These are phyloP conservation scores for Nowickia ferox DNA, from an alignment of 2,888 invertebrate genomes.

Conservation along the genomic window DNA sequence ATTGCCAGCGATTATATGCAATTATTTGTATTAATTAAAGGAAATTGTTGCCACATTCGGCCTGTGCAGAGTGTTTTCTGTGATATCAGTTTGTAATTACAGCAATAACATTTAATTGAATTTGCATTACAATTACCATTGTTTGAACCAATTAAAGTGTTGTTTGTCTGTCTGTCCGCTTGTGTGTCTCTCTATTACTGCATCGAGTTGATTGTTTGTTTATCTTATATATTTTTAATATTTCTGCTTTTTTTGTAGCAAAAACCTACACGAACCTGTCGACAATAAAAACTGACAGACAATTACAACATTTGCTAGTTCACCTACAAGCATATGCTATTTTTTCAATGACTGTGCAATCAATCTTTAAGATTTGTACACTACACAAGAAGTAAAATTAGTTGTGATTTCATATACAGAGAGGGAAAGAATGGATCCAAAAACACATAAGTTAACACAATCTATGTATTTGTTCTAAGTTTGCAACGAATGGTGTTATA, in stretches of 20 bases:
- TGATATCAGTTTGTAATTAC: slow-evolving; percentile 47
- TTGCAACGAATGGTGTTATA: no score
- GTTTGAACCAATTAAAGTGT: slow-evolving; percentile 65
- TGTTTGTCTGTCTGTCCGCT: slow-evolving; percentile 39
- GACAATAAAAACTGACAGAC: slow-evolving; percentile 1
- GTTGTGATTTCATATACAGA: background rate
- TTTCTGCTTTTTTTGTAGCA: background rate
- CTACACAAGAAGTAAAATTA: background rate
- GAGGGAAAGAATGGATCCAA: no score
- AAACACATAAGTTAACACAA: no score
- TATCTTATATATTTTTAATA: slow-evolving; percentile 3
- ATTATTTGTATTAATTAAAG: slow-evolving; percentile 31
- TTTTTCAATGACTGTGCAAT: background rate
- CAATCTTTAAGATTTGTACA: background rate
- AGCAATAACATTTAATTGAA: slow-evolving; percentile 68
- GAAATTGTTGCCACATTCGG: slow-evolving; percentile 32
- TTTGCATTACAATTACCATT: slow-evolving; percentile 69
- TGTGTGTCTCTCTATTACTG: background rate
- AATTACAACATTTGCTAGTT: slow-evolving; percentile 31
- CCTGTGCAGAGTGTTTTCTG: slow-evolving; percentile 9
- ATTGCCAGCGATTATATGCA: slow-evolving; percentile 29
- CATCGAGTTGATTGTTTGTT: slow-evolving; percentile 25
- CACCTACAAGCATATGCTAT: slow-evolving; percentile 48
- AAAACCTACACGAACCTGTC: background rate
- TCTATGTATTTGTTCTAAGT: no score